Percentiles rank a stretch among this genome's conserved stretches.
Evolutionary conservation across 2,113 vertebrate species (phyloP).

Genomic region (Ptychochromis oligacanthus): DNA sequence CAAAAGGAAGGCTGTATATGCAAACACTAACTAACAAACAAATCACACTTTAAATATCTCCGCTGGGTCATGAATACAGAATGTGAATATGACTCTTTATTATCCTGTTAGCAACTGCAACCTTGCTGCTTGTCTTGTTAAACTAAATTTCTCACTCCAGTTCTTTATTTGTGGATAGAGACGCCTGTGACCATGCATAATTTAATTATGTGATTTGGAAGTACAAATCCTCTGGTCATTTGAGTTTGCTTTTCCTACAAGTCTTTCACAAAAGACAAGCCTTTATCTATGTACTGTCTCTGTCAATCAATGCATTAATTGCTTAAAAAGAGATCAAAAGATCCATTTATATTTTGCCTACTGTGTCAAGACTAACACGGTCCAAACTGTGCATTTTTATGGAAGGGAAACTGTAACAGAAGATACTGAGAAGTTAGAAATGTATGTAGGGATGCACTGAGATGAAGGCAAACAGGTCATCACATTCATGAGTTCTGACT

Average conservation of each 20-base stretch:
- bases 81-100: neutral
- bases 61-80: neutral
- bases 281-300: neutral
- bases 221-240: neutral
- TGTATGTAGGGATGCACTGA: conserved; percentile 19
- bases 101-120: neutral
- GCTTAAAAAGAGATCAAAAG: neutral
- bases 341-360: neutral
- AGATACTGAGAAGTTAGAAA: neutral
- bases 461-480: conserved; percentile 46
- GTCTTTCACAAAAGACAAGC: neutral
- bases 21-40: conserved; percentile 5
- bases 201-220: conserved; percentile 8
- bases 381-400: neutral
- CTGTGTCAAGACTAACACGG: neutral
- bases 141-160: neutral
- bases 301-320: neutral
- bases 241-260: neutral
- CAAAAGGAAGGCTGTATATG: neutral
- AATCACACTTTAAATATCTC: neutral
- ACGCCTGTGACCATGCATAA: neutral
- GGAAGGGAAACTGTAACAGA: neutral
- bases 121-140: neutral
- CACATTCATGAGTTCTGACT: conserved; percentile 51
- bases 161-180: neutral